Base-by-base conservation (phyloP, 2,888 invertebrate genomes). In the Amorpha juglandis region DNA sequence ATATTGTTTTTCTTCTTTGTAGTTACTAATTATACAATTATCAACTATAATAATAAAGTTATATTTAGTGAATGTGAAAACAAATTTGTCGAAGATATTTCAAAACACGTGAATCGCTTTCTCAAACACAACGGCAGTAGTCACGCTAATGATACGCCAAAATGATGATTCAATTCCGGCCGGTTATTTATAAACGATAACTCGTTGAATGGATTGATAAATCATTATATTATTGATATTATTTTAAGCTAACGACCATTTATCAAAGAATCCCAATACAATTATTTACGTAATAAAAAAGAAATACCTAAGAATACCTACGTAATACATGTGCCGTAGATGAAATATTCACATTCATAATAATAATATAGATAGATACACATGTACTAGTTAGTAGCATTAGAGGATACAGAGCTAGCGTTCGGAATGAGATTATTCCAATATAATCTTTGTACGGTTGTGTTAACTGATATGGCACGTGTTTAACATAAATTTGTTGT, bases 151-250 rank as follows among this genome's bases (percentile, higher is more conserved):
- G 77, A 79, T 76, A 82, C 74, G 80, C 78, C 78, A 71, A 79
- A 81, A 78, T 74, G 78, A 82, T 84, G 84, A 87, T 80, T 83
- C 81, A 85, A 86, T 78, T 80, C 78, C 67, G 47, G 53, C 33
- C 38, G 33, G 63, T 63, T 66, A 66, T 66, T 63, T 66, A 47
- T 53, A 66, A 53, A 63, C 63, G 47, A 63, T 66, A 66, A 66
- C 52, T 52, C 52, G 52, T 48, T 63, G 52, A 47, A 66, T 63
- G 63, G 47, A 62, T 53, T 62, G 45, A 66, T 42, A 66, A 66
- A 47, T 52, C 62, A 47, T 45, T 47, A 33, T 47, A 58, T 27
- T 48, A 63, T n/a, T 33, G 62, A 47, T 63, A 63, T 63, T n/a
- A 63, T 47, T 63, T 47, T 12, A 27, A 47, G 42, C 58, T 58